Percentiles rank a stretch among this genome's conserved stretches.
phyloP scores from a whole-genome alignment of 2,888 invertebrate genomes.

The Baccha elongata region DNA sequence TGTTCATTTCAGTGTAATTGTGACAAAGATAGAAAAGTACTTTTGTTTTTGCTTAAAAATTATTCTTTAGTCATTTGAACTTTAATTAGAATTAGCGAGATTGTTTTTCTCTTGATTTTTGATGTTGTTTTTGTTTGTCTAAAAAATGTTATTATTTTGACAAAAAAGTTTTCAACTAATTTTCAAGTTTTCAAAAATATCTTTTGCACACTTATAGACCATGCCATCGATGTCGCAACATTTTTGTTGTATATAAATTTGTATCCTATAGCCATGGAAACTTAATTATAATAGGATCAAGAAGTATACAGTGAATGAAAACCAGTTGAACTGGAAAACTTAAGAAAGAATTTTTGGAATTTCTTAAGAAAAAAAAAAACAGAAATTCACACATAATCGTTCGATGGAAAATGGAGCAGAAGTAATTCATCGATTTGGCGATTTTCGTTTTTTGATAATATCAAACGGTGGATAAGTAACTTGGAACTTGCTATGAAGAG shows the following conservation, averaged over 20 bases:
- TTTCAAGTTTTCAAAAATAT: constrained; percentile 25
- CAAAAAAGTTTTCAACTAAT: constrained; percentile 26
- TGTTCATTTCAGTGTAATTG: constrained; percentile 13
- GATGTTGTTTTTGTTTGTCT: neutral
- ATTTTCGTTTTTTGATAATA: neutral
- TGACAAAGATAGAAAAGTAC: neutral
- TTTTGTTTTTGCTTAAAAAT: neutral
- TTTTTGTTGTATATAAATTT: neutral
- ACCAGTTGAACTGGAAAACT: constrained; percentile 34
- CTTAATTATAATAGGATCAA: constrained; percentile 31
- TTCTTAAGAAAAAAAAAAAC: too few relatives aligned
- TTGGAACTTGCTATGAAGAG: neutral
- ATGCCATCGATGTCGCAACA: neutral
- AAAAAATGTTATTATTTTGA: constrained; percentile 6
- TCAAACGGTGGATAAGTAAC: neutral
- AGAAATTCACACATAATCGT: neutral
- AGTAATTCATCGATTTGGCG: neutral
- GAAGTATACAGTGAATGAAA: constrained; percentile 17
- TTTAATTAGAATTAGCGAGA: constrained; percentile 24
- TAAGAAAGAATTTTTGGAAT: constrained; percentile 10
- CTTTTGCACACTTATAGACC: neutral
- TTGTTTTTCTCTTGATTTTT: neutral
- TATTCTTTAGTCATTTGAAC: constrained; percentile 12
- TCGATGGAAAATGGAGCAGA: constrained; percentile 16
- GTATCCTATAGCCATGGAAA: constrained; percentile 14